Evolutionary conservation across 2,113 vertebrate genomes (phyloP), one percentile per base, ranked within the genome.

Genomic region (Parotia lawesii): DNA sequence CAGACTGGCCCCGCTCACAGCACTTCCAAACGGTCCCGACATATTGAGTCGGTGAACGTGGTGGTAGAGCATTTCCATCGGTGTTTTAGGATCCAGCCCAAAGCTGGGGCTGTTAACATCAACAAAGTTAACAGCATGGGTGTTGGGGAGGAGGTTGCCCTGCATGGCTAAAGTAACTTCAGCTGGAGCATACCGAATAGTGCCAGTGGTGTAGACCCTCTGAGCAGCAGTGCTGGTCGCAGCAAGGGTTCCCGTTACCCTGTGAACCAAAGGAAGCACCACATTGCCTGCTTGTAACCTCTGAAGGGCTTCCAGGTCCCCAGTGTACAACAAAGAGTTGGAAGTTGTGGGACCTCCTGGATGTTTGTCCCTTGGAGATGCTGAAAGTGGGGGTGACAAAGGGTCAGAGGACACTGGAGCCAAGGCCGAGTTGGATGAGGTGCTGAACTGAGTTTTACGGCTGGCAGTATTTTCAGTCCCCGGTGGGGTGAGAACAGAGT

Each of bases 1-100:
- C 96, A 99, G 98, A 69, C 98, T 98, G 91, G 98, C 98, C 11
- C 98, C 98, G 50, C 98, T 99, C 83, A 98, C 98, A 10, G 98
- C 98, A 31, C 98, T 97, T 35, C 99, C 98, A 45, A 99, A 99
- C 0, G 99, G 99, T 95, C 99, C 98, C 14, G 99, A 98, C 99
- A 99, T 99, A 95, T 99, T 99, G 97, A 99, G 98, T 96, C 99
- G 97, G 98, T 99, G 99, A 89, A 99, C 99, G 21, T 99, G 99
- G 97, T 99, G 99, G 97, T 99, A 99, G 73, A 99, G 99, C 99
- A 99, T 99, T 98, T 99, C 99, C 99, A 99, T 99, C 61, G 99
- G 99, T n/a, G 99, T 99, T 98, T 99, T 99, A 95, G 99, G 99
- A 98, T 99, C 99, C 85, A 99, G 98, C 96, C 99, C 98, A 70